Percentiles rank a stretch among this genome's conserved stretches.
phyloP scores from a whole-genome alignment of 2,113 vertebrate species.

The Gnathonemus longibarbis region DNA sequence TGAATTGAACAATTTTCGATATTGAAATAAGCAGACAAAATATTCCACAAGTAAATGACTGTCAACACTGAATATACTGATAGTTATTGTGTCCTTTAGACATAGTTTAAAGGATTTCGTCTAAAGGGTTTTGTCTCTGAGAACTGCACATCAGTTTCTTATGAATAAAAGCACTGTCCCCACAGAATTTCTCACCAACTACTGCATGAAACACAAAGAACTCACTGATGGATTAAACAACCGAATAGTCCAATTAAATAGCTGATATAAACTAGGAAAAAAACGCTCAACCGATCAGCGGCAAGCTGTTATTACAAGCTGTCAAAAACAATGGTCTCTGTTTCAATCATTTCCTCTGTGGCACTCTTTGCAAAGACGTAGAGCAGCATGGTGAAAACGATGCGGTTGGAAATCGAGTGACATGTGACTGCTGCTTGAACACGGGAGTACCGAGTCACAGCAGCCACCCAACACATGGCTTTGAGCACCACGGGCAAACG shows the following conservation, averaged over 20 bases:
- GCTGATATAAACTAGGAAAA: background rate
- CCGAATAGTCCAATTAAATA: background rate
- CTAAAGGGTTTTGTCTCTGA: background rate
- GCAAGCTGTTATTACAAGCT: background rate
- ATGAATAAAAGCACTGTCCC: background rate
- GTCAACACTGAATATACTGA: background rate
- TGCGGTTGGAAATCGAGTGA: background rate
- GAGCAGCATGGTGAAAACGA: background rate
- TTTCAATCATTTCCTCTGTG: background rate
- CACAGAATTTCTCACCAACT: background rate
- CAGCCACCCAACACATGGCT: background rate
- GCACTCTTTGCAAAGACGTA: background rate
- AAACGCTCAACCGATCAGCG: background rate
- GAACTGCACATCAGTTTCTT: background rate
- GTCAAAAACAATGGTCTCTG: background rate
- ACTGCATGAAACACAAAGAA: background rate
- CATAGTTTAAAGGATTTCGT: background rate
- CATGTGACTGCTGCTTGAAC: background rate
- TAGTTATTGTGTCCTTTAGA: background rate
- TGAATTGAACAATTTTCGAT: background rate
- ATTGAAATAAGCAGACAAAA: background rate
- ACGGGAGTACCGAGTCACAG: background rate
- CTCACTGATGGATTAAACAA: conserved; percentile 4
- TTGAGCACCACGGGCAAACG: background rate
- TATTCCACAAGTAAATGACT: background rate